A percentile compares a stretch with the other conserved stretches of the same genome.
Evolutionary conservation across 2,888 invertebrate species (phyloP).

Genomic region (Conistra vaccinii): DNA sequence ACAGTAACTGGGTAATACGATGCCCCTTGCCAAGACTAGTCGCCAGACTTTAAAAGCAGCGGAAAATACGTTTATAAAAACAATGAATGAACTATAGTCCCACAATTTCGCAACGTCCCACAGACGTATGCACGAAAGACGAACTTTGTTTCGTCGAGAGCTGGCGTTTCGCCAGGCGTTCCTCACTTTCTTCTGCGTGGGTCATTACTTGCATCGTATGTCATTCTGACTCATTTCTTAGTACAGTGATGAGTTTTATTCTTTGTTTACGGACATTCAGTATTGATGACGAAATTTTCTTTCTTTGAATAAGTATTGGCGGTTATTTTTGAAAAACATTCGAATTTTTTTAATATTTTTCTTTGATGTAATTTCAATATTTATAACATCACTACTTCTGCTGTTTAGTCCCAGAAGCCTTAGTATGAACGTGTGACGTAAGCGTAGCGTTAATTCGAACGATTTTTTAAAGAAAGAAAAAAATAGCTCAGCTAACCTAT

Average conservation of each 20-base stretch:
- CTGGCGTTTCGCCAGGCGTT: conserved; percentile 26
- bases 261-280: conserved; percentile 44
- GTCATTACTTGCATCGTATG: conserved; percentile 25
- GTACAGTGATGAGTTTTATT: conserved; percentile 19
- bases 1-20: not conserved
- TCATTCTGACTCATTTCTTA: conserved; percentile 38
- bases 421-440: too few species aligned
- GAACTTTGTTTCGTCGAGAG: conserved; percentile 15
- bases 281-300: conserved; percentile 3
- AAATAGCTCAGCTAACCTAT: too few species aligned
- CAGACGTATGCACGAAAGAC: not conserved
- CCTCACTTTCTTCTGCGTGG: conserved; percentile 36
- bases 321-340: not conserved
- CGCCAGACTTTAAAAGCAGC: not conserved
- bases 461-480: too few species aligned
- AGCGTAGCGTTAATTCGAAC: too few species aligned
- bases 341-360: not conserved
- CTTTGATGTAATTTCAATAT: not conserved
- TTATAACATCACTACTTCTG: not conserved
- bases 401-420: too few species aligned
- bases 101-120: conserved; percentile 20
- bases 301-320: not conserved
- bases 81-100: conserved; percentile 5
- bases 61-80: conserved; percentile 9
- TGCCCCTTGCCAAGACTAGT: not conserved